Evolutionary conservation across 2,113 vertebrate species (phyloP), one percentile per base, ranked within the genome.

Genomic region (Phalacrocorax carbo): DNA sequence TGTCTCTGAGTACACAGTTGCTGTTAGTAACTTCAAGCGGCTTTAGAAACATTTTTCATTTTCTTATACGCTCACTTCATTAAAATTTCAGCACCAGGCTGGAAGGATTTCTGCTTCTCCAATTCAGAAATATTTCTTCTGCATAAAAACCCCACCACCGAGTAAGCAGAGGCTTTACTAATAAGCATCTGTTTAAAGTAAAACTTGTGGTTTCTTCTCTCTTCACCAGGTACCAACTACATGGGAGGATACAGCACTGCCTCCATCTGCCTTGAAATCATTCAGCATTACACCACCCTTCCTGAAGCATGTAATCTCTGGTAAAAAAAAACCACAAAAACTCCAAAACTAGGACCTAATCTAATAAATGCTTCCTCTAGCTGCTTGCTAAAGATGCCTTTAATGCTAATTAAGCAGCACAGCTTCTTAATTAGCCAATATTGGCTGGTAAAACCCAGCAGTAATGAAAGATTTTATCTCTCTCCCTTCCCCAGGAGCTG

Each of bases 141-240:
- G 22, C 4, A 61, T 16, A 62, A 26, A 22, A 0, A 1, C 16
- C 13, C 42, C 23, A 14, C 21, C 7, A n/a, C n/a, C 0, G 5
- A 62, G 12, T 44, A 64, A 79, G 48, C 36, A 34, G 48, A 93
- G 26, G 30, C 30, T 92, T 85, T 44, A 68, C 15, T 19, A 29
- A 1, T 44, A 44, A 49, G 51, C 3, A 3, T 27, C 34, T 64
- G 8, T 82, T 90, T 57, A 7, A 88, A 68, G 10, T 19, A 55
- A 69, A 68, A 42, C 13, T 26, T 44, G 29, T 2, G 0, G 25
- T 13, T 91, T 54, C 58, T 75, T 38, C 69, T 62, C 18, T 73
- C 40, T 46, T 38, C 1, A 0, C 29, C 29, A 75, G 34, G 14
- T 65, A 10, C 40, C n/a, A 26, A 17, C 52, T 51, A 2, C 0